Evolutionary conservation across 2,888 invertebrate species (phyloP).

Genomic region (Apamea epomidion): DNA sequence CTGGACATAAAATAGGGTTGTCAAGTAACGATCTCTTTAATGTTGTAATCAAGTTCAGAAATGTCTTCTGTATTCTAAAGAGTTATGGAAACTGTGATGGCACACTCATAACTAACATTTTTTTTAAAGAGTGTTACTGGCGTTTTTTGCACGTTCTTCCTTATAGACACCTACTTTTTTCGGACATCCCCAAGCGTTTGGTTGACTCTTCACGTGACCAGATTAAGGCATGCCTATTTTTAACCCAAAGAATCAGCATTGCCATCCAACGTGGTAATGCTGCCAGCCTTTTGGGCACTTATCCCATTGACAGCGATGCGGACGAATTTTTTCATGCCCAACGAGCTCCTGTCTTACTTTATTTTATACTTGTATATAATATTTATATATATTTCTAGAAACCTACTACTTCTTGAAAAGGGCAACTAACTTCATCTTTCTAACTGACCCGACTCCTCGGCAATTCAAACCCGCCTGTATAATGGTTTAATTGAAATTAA

Average conservation of each 20-base stretch:
- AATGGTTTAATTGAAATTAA: not conserved
- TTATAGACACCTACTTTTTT: too few relatives aligned
- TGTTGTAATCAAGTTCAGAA: not conserved
- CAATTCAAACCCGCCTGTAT: not conserved
- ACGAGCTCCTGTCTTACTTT: too few relatives aligned
- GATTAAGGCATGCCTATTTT: too few relatives aligned
- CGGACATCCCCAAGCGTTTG: too few relatives aligned
- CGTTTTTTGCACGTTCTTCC: not conserved
- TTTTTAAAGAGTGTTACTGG: not conserved
- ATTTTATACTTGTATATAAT: too few relatives aligned
- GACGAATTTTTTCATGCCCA: too few relatives aligned
- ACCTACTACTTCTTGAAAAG: not conserved
- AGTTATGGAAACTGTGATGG: not conserved
- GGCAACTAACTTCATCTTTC: not conserved
- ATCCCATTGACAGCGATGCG: too few relatives aligned
- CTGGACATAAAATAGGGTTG: not conserved
- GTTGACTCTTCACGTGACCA: too few relatives aligned
- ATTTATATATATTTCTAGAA: too few relatives aligned
- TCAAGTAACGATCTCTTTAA: not conserved
- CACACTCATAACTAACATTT: not conserved
- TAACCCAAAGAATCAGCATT: too few relatives aligned
- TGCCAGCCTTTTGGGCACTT: too few relatives aligned
- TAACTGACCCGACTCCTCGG: not conserved
- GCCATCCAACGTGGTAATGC: too few relatives aligned
- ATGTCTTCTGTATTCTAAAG: not conserved